Base-by-base conservation (phyloP, 2,888 invertebrate genomes). In the Crioceris asparagi region DNA sequence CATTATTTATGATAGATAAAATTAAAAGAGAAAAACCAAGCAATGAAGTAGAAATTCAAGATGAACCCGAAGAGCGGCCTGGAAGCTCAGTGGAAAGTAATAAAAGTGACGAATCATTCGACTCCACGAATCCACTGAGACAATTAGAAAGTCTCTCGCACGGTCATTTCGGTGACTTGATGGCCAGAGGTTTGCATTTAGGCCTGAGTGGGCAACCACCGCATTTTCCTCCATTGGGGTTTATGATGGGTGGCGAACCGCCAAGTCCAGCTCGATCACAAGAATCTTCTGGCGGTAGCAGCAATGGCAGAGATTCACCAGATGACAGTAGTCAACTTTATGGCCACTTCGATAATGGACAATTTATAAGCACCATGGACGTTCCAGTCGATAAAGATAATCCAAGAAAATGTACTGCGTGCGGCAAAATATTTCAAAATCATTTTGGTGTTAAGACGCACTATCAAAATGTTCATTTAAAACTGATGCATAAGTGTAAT, bases 381-480 rank as follows among this genome's bases (percentile, higher is more conserved):
- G 83, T 92, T 38, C 92, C 93, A 21, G 76, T 91, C 39, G 91
- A 93, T 60, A 83, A 83, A 56, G 91, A 92, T 50, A 91, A 93
- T 62, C 92, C 93, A 0, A 71, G 86, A 23, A 79, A 84, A 51
- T 96, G 94, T 64, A 80, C 86, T 3, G 86, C 87, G 19, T 96
- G 96, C 62, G 88, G 87, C 5, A 91, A 92, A 66, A 75, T 85
- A 56, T 94, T 93, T 64, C 90, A 87, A 63, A 94, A 91, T 59
- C 83, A 88, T 54, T 92, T 91, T 59, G 84, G 87, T 33, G 79
- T 93, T 16, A 93, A 92, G 66, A 86, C 87, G 2, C 96, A 96
- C 62, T 94, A 91, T 63, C 92, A 92, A 69, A 93, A 88, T 63
- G 86, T 90, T 7, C 94, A 96, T 65, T 75, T 94, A 35, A 94